These are phyloP conservation scores for Cepaea nemoralis DNA, from an alignment of 1,140 invertebrate genomes.

Conservation along the genomic window DNA sequence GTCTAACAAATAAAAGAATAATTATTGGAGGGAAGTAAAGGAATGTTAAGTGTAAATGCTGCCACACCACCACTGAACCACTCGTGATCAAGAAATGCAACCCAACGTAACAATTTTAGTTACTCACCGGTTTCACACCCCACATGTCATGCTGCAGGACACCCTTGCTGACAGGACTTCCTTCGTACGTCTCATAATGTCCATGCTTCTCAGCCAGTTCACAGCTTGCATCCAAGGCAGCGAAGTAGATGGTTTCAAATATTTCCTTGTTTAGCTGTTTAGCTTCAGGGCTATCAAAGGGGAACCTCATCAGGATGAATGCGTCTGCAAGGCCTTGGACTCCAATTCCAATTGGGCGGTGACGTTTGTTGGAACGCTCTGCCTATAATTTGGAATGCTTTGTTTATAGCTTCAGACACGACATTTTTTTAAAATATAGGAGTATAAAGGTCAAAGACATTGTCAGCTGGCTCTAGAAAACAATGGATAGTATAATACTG, in stretches of 20 bases:
- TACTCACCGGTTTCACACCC: constrained; percentile 82
- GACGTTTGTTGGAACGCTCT: constrained; percentile 87
- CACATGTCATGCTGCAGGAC: constrained; percentile 99
- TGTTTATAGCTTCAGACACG: neutral
- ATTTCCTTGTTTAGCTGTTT: constrained; percentile 92
- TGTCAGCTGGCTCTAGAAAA: neutral
- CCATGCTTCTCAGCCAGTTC: constrained; percentile 91
- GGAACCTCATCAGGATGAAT: constrained; percentile 91
- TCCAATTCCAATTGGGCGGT: constrained; percentile 96
- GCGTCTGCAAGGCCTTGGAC: constrained; percentile 97
- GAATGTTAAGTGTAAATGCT: too few relatives aligned
- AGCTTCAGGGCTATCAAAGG: constrained; percentile 87
- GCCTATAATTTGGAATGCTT: constrained; percentile 73
- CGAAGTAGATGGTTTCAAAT: constrained; percentile 98
- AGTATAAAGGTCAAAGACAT: neutral
- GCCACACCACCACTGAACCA: too few relatives aligned
- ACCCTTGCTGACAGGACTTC: constrained; percentile 93
- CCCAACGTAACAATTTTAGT: too few relatives aligned
- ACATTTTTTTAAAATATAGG: neutral
- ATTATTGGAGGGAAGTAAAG: too few relatives aligned
- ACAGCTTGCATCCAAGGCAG: constrained; percentile 95
- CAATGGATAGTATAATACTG: too few relatives aligned
- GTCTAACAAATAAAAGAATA: too few relatives aligned
- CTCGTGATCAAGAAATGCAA: too few relatives aligned
- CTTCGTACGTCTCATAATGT: constrained; percentile 90